Percentiles rank a stretch among this genome's conserved stretches.
These are phyloP conservation scores for Ceyx cyanopectus DNA, from an alignment of 2,113 vertebrate species.

Conservation along the genomic window DNA sequence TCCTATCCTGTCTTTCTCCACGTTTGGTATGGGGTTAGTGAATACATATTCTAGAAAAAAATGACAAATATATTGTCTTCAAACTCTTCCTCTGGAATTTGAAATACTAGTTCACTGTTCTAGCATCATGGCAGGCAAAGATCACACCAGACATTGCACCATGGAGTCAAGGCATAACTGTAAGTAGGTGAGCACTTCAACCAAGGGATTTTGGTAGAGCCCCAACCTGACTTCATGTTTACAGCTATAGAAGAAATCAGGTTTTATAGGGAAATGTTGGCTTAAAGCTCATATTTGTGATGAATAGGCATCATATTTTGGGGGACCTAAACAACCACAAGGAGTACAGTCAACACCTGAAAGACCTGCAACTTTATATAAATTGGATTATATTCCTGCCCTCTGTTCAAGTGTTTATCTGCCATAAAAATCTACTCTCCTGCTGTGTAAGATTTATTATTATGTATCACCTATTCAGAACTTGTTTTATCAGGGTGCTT, in stretches of 20 bases:
- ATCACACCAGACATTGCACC: neutral
- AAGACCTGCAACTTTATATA: conserved; percentile 4
- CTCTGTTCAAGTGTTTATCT: conserved; percentile 45
- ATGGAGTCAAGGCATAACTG: neutral
- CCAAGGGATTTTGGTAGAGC: neutral
- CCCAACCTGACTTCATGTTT: neutral
- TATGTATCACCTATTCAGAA: conserved; percentile 40
- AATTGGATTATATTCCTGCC: conserved; percentile 25
- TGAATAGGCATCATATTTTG: neutral
- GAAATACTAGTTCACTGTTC: neutral
- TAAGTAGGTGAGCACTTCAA: neutral
- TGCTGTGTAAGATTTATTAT: conserved; percentile 28
- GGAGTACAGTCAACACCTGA: neutral
- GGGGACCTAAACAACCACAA: neutral
- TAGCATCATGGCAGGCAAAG: neutral
- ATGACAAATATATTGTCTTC: neutral
- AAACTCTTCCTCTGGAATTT: neutral
- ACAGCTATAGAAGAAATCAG: neutral
- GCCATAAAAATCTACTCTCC: conserved; percentile 46
- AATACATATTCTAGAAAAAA: neutral
- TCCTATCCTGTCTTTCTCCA: neutral
- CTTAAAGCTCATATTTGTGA: neutral
- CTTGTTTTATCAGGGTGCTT: neutral
- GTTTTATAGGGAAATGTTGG: neutral
- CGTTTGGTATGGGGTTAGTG: rapidly evolving